phyloP scores from a whole-genome alignment of 2,113 vertebrate species.

The Coturnix japonica region DNA sequence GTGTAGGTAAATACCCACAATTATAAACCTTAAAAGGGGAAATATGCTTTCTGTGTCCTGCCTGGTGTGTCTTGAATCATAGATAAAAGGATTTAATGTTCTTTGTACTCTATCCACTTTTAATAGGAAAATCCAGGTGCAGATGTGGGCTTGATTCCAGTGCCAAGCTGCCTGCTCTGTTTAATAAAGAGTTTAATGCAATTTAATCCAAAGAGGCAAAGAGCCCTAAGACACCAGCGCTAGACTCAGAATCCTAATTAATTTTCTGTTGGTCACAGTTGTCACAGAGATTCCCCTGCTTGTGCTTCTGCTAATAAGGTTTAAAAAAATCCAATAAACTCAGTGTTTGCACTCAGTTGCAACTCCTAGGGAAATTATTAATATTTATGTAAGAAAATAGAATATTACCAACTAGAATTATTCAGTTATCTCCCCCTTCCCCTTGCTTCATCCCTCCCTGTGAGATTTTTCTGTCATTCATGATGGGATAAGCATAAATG shows the following conservation, averaged over 20 bases:
- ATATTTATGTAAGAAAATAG: background rate
- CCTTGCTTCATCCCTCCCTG: background rate
- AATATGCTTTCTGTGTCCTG: background rate
- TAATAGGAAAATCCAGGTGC: constrained; percentile 75
- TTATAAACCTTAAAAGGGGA: constrained; percentile 15
- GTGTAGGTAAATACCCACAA: constrained; percentile 15
- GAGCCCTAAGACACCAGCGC: constrained; percentile 34
- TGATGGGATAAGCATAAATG: background rate
- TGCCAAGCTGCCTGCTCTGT: constrained; percentile 69
- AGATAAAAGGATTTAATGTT: constrained; percentile 59
- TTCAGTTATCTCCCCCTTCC: background rate
- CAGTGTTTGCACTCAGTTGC: background rate
- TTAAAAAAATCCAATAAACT: background rate
- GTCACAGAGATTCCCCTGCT: constrained; percentile 14
- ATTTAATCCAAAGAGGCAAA: constrained; percentile 67
- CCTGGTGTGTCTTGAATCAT: background rate
- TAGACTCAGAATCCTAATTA: constrained; percentile 64
- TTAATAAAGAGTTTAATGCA: constrained; percentile 71
- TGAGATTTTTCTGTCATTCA: background rate
- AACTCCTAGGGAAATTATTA: background rate
- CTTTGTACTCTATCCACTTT: constrained; percentile 70
- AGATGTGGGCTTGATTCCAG: constrained; percentile 60
- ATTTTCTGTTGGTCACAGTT: constrained; percentile 53
- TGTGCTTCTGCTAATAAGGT: background rate
- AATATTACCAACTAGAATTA: background rate